A percentile compares a stretch with the other conserved stretches of the same genome.
Conservation (phyloP, 2,113 vertebrate species). For the Numida meleagris region DNA sequence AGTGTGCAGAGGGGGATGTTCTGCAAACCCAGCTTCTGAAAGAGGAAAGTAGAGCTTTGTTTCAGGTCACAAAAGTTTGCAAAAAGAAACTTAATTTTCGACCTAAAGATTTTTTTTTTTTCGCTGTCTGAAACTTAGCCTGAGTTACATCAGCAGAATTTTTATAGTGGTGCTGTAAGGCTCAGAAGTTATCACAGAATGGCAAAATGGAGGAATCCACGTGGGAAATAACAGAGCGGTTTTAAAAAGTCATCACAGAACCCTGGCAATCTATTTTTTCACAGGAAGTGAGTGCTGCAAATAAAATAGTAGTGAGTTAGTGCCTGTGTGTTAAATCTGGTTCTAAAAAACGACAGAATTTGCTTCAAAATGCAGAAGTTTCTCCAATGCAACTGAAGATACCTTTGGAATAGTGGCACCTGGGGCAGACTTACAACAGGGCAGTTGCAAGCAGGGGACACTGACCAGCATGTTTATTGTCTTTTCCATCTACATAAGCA, state of each 20-base stretch:
- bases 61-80: background rate
- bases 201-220: background rate
- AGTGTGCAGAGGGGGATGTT: fast-evolving
- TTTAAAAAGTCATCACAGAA: background rate
- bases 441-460: fast-evolving
- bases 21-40: fast-evolving
- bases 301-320: fast-evolving
- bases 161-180: background rate
- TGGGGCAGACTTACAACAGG: background rate
- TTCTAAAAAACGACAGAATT: background rate
- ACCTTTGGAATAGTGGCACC: background rate
- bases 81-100: background rate
- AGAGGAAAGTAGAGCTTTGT: background rate
- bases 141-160: background rate
- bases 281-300: fast-evolving
- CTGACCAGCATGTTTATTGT: background rate
- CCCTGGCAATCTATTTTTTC: background rate
- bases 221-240: background rate
- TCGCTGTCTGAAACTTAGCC: background rate
- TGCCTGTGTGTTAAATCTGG: background rate
- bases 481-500: background rate
- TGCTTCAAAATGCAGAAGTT: background rate
- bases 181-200: background rate
- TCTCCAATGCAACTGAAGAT: background rate
- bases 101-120: background rate